Evolutionary conservation across 2,888 invertebrate species (phyloP).

Genomic region (Lasioglossum villosulum): DNA sequence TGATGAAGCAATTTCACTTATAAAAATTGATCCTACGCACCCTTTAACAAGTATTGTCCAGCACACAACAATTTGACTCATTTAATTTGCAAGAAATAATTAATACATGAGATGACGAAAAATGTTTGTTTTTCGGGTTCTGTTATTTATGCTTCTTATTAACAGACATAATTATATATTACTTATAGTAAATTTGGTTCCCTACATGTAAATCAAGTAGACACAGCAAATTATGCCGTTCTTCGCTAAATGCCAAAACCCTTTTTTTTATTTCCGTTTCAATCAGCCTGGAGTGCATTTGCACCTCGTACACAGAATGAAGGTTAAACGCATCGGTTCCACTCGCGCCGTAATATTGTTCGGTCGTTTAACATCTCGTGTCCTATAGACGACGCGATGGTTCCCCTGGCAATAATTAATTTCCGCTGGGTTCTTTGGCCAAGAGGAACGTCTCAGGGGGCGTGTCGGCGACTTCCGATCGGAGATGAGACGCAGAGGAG

Average conservation of each 20-base stretch:
- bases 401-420: slow-evolving; percentile 63
- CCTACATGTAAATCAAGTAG: too few relatives aligned
- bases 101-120: not conserved
- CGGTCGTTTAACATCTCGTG: slow-evolving; percentile 50
- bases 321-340: slow-evolving; percentile 12
- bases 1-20: not conserved
- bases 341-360: not conserved
- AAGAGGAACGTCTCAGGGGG: slow-evolving; percentile 47
- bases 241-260: too few relatives aligned
- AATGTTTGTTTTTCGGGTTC: not conserved
- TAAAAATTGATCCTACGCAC: too few relatives aligned
- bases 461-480: slow-evolving; percentile 61
- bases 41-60: too few relatives aligned
- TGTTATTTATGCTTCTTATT: too few relatives aligned
- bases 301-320: too few relatives aligned
- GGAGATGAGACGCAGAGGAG: slow-evolving; percentile 61
- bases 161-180: too few relatives aligned
- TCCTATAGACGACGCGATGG: slow-evolving; percentile 6
- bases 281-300: too few relatives aligned
- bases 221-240: too few relatives aligned
- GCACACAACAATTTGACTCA: too few relatives aligned
- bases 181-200: too few relatives aligned
- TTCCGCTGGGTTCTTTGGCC: slow-evolving; percentile 52
- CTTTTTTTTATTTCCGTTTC: too few relatives aligned
- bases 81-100: not conserved